These are phyloP conservation scores for Hyperopisus bebe DNA, from an alignment of 2,113 vertebrate species.

Conservation along the genomic window DNA sequence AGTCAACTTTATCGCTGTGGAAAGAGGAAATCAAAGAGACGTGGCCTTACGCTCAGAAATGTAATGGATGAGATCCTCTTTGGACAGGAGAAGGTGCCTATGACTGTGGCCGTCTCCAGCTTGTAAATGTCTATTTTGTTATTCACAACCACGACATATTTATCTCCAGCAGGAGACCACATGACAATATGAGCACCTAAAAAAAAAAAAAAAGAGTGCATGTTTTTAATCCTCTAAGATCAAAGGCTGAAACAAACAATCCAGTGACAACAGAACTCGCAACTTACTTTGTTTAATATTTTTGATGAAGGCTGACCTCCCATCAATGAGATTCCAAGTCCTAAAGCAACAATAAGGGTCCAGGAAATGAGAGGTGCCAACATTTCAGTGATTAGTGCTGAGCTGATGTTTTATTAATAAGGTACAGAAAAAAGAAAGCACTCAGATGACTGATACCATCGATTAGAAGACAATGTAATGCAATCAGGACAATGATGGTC, in stretches of 20 bases:
- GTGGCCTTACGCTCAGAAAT: constrained; percentile 78
- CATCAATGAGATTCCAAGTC: constrained; percentile 93
- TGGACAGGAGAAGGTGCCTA: constrained; percentile 64
- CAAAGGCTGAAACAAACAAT: neutral
- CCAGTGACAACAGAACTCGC: neutral
- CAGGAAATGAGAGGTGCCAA: neutral
- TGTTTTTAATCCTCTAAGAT: neutral
- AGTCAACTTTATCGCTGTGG: neutral
- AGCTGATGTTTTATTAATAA: neutral
- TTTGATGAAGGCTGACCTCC: constrained; percentile 91
- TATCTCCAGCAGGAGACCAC: constrained; percentile 85
- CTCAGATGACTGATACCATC: neutral
- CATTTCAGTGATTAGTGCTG: neutral
- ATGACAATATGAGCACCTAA: constrained; percentile 83
- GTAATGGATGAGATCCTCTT: constrained; percentile 79
- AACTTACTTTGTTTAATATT: constrained; percentile 92
- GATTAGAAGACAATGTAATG: neutral
- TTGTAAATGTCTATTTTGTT: constrained; percentile 75
- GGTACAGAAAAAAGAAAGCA: neutral
- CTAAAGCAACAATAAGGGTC: constrained; percentile 53
- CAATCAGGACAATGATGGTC: neutral
- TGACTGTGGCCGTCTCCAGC: constrained; percentile 75
- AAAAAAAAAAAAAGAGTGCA: neutral
- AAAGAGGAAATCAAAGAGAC: neutral
- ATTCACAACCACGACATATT: constrained; percentile 67